These are phyloP conservation scores for Sinocyclocheilus grahami DNA, from an alignment of 2,113 vertebrate species.

Conservation along the genomic window DNA sequence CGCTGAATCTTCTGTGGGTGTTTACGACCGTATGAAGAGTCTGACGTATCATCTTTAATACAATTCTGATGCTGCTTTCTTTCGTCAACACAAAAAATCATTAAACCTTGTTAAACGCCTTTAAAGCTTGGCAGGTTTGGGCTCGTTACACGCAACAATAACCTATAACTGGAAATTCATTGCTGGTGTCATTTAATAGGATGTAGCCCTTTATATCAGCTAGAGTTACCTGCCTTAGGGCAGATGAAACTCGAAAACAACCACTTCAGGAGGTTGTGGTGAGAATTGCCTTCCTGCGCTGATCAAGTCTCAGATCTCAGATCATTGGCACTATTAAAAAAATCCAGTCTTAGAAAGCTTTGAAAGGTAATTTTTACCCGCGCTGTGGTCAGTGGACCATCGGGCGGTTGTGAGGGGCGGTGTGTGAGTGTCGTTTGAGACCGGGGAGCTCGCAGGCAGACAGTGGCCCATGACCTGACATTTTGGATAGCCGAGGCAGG, in stretches of 20 bases:
- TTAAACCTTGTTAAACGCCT: conserved; percentile 74
- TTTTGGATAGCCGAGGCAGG: conserved; percentile 32
- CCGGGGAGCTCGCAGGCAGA: not conserved
- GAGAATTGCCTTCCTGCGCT: not conserved
- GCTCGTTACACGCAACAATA: conserved; percentile 69
- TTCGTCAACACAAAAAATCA: conserved; percentile 52
- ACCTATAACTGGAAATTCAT: conserved; percentile 69
- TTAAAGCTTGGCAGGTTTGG: conserved; percentile 60
- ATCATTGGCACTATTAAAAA: not conserved
- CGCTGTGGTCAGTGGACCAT: not conserved
- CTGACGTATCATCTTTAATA: conserved; percentile 52
- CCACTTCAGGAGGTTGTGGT: conserved; percentile 1
- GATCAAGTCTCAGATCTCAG: not conserved
- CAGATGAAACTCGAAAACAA: conserved; percentile 27
- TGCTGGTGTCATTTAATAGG: conserved; percentile 60
- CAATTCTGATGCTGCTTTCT: conserved; percentile 36
- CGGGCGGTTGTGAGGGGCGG: not conserved
- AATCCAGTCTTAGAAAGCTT: not conserved
- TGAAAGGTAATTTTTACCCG: conserved; percentile 26
- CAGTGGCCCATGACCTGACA: conserved; percentile 33
- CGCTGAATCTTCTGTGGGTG: conserved; percentile 47
- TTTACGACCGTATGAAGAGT: conserved; percentile 69
- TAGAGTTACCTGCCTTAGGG: conserved; percentile 60
- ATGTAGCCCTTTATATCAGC: conserved; percentile 55
- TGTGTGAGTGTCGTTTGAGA: not conserved